A percentile compares a stretch with the other conserved stretches of the same genome.
phyloP scores from a whole-genome alignment of 2,797 vertebrate genomes.

The Jordanella pulchra region DNA sequence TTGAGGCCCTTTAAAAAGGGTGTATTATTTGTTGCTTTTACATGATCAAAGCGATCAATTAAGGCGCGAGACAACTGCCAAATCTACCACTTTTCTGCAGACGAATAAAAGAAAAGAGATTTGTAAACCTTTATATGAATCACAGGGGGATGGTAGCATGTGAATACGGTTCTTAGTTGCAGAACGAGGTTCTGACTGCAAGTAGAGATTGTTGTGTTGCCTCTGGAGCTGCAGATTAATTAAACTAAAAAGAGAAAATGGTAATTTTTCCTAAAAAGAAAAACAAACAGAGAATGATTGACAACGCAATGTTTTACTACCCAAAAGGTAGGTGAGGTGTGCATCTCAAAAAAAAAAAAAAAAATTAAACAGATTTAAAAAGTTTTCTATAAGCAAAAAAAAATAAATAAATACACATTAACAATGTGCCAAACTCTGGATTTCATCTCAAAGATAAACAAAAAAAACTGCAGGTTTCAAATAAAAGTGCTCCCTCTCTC shows the following conservation, averaged over 20 bases:
- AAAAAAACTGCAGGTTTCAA: constrained; percentile 8
- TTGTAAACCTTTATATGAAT: constrained; percentile 38
- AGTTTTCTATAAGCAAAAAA: constrained; percentile 18
- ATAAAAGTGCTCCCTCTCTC: constrained; percentile 45
- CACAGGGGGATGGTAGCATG: constrained; percentile 24
- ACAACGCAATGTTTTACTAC: constrained; percentile 19
- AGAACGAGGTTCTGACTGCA: constrained; percentile 27
- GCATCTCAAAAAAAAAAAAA: constrained; percentile 10
- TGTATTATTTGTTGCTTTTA: constrained; percentile 75
- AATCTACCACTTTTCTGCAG: constrained; percentile 26
- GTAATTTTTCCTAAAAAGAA: constrained; percentile 17
- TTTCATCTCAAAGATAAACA: constrained; percentile 18
- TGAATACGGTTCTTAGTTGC: constrained; percentile 12
- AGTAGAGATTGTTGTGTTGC: constrained; percentile 27
- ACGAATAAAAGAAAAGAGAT: constrained; percentile 34
- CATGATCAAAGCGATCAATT: constrained; percentile 62
- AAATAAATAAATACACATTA: background rate
- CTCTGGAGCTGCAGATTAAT: constrained; percentile 6
- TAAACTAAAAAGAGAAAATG: background rate
- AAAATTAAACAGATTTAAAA: constrained; percentile 4
- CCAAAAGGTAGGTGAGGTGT: constrained; percentile 9
- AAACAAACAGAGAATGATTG: constrained; percentile 16
- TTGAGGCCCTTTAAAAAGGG: constrained; percentile 53
- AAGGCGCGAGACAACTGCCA: constrained; percentile 54
- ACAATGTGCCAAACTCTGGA: constrained; percentile 28